phyloP scores from a whole-genome alignment of 2,797 vertebrate species.

The Manis crassicaudata region DNA sequence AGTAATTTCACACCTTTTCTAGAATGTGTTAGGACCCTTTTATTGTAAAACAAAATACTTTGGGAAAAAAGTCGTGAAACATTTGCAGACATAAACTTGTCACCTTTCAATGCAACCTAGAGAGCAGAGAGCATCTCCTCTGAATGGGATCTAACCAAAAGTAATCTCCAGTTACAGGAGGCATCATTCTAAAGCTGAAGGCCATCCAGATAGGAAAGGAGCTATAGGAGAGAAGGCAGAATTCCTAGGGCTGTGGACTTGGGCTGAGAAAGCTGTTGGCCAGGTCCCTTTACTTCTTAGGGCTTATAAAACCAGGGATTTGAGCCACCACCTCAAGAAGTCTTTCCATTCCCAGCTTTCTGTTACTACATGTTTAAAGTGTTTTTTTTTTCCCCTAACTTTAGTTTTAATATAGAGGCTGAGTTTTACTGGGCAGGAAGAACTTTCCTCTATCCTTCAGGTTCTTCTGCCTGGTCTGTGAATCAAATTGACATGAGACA shows the following conservation, averaged over 20 bases:
- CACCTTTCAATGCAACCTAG: neutral
- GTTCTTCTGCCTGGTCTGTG: too few relatives aligned
- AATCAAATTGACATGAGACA: too few relatives aligned
- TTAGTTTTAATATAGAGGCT: slow-evolving; percentile 41
- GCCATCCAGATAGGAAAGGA: neutral
- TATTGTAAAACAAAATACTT: neutral
- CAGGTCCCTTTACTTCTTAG: neutral
- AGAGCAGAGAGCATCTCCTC: neutral
- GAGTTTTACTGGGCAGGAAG: neutral
- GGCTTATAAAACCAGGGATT: neutral
- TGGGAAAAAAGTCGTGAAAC: neutral
- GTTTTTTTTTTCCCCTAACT: neutral
- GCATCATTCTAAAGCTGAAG: neutral
- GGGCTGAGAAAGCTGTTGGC: neutral
- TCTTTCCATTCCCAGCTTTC: neutral
- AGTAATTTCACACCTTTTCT: neutral
- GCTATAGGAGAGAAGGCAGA: neutral
- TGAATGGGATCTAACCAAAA: neutral
- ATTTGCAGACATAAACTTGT: neutral
- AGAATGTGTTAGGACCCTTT: neutral
- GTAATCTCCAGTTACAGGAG: neutral
- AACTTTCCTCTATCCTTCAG: too few relatives aligned
- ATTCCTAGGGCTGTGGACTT: neutral
- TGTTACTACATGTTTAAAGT: neutral
- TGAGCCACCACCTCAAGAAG: neutral